Percentiles rank a stretch among this genome's conserved stretches.
These are phyloP conservation scores for Cyprinodon tularosa DNA, from an alignment of 2,113 vertebrate species.

Conservation along the genomic window DNA sequence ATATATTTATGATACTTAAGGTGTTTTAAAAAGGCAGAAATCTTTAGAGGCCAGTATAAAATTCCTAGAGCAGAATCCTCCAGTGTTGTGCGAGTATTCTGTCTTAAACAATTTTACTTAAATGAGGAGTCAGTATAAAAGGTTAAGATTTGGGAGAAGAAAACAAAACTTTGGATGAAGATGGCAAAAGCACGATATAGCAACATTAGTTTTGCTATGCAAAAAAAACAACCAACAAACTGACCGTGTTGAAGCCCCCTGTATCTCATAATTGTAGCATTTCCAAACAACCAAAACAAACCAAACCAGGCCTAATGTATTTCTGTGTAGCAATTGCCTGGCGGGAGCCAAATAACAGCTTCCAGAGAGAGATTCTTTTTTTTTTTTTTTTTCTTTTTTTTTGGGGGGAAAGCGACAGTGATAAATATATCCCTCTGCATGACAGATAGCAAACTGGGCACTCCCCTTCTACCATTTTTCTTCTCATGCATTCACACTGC, in stretches of 20 bases:
- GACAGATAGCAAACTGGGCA: constrained; percentile 59
- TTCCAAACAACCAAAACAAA: constrained; percentile 71
- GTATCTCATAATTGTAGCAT: constrained; percentile 69
- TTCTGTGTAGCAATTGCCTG: constrained; percentile 66
- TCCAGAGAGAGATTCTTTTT: constrained; percentile 62
- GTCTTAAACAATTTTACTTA: neutral
- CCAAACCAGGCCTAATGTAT: constrained; percentile 68
- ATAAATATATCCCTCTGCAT: constrained; percentile 67
- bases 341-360: constrained; percentile 71
- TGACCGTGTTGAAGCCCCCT: constrained; percentile 48
- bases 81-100: neutral
- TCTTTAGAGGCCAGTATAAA: too few species aligned
- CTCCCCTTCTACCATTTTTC: constrained; percentile 35
- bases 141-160: neutral
- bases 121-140: neutral
- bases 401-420: constrained; percentile 55
- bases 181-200: neutral
- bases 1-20: too few species aligned
- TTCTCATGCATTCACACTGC: constrained; percentile 48
- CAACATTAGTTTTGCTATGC: neutral
- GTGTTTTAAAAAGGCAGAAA: too few species aligned
- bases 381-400: constrained; percentile 26
- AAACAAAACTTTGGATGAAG: constrained; percentile 13
- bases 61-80: too few species aligned
- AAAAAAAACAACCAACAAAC: constrained; percentile 21